A percentile compares a stretch with the other conserved stretches of the same genome.
phyloP scores from a whole-genome alignment of 2,113 vertebrate genomes.

The Nyctibius bracteatus region DNA sequence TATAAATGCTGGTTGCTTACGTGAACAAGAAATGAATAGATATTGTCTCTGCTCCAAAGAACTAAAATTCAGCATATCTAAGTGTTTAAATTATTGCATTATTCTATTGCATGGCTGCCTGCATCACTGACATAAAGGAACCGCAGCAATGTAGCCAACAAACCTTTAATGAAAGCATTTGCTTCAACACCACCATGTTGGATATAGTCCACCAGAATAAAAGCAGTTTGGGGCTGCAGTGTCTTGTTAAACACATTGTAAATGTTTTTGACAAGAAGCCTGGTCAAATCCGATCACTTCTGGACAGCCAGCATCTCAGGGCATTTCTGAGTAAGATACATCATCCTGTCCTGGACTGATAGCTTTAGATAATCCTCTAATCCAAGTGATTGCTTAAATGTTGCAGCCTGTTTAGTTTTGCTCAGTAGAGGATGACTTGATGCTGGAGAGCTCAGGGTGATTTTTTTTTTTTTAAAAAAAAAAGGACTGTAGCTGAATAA shows the following conservation, averaged over 20 bases:
- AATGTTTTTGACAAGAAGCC: neutral
- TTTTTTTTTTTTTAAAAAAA: neutral
- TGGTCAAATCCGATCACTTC: neutral
- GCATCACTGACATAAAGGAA: neutral
- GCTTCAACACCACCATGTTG: neutral
- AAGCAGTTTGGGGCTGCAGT: neutral
- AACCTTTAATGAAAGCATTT: neutral
- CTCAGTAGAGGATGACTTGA: neutral
- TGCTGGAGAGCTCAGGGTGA: neutral
- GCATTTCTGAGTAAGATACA: neutral
- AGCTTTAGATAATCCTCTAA: constrained; percentile 27
- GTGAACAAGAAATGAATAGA: neutral
- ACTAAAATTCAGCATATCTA: neutral
- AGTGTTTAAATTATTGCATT: neutral
- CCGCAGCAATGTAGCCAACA: neutral
- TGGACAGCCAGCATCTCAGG: neutral
- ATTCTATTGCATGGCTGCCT: neutral
- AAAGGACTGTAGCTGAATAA: neutral
- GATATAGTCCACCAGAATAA: neutral
- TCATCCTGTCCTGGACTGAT: neutral
- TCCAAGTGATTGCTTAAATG: neutral
- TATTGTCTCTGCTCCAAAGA: neutral
- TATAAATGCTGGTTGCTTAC: neutral
- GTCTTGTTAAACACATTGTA: neutral
- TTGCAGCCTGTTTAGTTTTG: neutral